Base-by-base conservation (phyloP, 2,888 invertebrate species). In the Coleophora deauratella region DNA sequence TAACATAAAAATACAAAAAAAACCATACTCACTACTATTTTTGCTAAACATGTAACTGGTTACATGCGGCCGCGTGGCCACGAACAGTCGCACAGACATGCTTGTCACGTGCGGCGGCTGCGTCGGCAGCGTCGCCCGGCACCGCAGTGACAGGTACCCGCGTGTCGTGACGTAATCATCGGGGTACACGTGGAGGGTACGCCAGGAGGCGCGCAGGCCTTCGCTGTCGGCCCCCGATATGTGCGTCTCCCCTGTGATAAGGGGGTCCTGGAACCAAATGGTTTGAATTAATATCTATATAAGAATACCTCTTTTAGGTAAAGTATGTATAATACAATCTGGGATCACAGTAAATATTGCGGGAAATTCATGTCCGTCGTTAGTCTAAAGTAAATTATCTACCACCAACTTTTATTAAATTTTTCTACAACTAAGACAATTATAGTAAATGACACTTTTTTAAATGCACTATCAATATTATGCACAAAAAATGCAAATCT, bases 11-110 rank as follows among this genome's bases (percentile, higher is more conserved):
- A 21, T 4, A 6, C 21, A 6, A 21, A 6, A 6, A 21, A 21
- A 11, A 27, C 8, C 1, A 47, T 49, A 82, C 84, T 79, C 55
- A 84, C 84, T 21, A 21, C 21, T 82, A 61, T 81, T 84, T 67
- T 82, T 84, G 70, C 84, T 84, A 66, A 84, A 80, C 81, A 82
- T 82, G 55, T 77, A 82, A 0, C 79, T 75, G 1, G 84, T 80
- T 67, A 84, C 79, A 62, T 81, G 82, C 11, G 82, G 84, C 0
- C 81, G 66, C 6, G 66, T 61, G 0, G 81, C 82, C 21, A 84
- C 77, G 37, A 76, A 82, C 9, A 84, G 65, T 7, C 84, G 70
- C 48, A 84, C 84, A 3, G 84, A 78, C 82, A 84, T 84, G 52
- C 68, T 66, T 42, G 82, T 72, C 42, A 63, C 71, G 45, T 73